Evolutionary conservation across 1,140 invertebrate genomes (phyloP).

Genomic region (silkworm (Bombyx mori)): DNA sequence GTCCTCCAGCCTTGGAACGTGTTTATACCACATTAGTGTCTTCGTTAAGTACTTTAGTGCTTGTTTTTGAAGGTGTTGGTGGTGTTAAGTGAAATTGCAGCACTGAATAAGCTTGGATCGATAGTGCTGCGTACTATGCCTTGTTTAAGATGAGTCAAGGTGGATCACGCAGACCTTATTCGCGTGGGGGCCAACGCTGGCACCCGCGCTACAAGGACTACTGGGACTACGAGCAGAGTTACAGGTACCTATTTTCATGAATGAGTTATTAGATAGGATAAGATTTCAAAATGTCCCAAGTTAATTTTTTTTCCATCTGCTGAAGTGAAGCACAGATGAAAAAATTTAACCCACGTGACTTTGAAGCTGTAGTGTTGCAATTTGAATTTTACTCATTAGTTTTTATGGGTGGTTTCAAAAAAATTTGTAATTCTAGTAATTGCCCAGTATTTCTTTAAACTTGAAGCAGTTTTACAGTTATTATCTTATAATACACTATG

Average conservation of each 20-base stretch:
- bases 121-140: constrained; percentile 45
- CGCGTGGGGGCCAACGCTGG: constrained; percentile 61
- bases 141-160: constrained; percentile 57
- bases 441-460: too few species aligned
- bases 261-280: too few species aligned
- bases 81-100: constrained; percentile 22
- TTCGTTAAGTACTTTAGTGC: constrained; percentile 41
- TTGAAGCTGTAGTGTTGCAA: too few species aligned
- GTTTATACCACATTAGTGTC: constrained; percentile 32
- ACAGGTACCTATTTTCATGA: constrained; percentile 29
- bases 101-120: constrained; percentile 36
- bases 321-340: too few species aligned
- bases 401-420: too few species aligned
- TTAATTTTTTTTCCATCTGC: too few species aligned
- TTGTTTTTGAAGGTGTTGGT: constrained; percentile 5
- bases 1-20: constrained; percentile 25
- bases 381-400: too few species aligned
- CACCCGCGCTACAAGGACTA: constrained; percentile 64
- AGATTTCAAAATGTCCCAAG: too few species aligned
- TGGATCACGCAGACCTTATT: constrained; percentile 57
- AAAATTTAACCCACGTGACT: too few species aligned
- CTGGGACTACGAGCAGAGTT: constrained; percentile 64
- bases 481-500: too few species aligned
- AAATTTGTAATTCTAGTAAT: too few species aligned
- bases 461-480: too few species aligned